Base-by-base conservation (phyloP, 2,888 invertebrate genomes). In the Psococerastis gibbosa region DNA sequence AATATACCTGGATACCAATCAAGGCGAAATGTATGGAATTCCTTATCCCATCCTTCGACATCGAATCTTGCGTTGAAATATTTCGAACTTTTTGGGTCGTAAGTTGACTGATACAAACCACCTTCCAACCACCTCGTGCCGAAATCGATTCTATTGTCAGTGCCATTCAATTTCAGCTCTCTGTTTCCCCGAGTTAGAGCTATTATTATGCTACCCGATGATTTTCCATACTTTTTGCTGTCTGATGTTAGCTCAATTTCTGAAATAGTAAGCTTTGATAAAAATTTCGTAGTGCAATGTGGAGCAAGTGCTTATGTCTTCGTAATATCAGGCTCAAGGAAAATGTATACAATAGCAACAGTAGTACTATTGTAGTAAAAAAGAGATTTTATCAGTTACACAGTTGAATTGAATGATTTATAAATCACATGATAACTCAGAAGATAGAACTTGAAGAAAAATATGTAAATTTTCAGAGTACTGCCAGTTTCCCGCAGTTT, bases 191-290 rank as follows among this genome's bases (percentile, higher is more conserved):
- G 67, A 1, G 71, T 63, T 51, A 73, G 72, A 1, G 80, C 80
- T 11, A 88, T 62, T 38, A 79, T 71, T 32, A 88, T 69, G 54
- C 79, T 67, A 0, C 82, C 81, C 1, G 79, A 79, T 2, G 70
- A 66, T 48, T 27, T 6, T 27, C 27, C 27, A 11, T 27, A 27
- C 6, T 11, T 6, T 6, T 66, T 48, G 60, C 60, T 9, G 27
- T 6, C 8, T 27, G 27, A 11, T 27, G 27, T 11, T 6, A 27
- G 27, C 27, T 27, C 27, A 11, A 27, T 27, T 27, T 27, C 27
- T 27, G 27, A 27, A 27, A 9, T 27, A n/a, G n/a, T n/a, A n/a
- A n/a, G n/a, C n/a, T n/a, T n/a, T n/a, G n/a, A n/a, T n/a, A n/a
- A n/a, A n/a, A n/a, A n/a, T n/a, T n/a, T n/a, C n/a, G n/a, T n/a